Percentiles rank a stretch among this genome's conserved stretches.
These are phyloP conservation scores for Ostrea edulis DNA, from an alignment of 1,140 invertebrate species.

Conservation along the genomic window DNA sequence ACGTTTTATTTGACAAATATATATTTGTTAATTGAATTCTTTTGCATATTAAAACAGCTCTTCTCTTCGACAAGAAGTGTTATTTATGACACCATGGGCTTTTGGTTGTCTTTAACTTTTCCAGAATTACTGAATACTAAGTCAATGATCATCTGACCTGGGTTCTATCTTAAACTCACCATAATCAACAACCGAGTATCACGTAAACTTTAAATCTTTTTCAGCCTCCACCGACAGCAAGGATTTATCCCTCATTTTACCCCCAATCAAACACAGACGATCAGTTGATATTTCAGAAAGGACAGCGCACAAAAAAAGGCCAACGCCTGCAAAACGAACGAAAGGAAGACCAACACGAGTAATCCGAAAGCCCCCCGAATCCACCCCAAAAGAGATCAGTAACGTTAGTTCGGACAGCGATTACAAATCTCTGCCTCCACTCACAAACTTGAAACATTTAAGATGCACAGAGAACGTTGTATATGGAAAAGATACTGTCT, in stretches of 20 bases:
- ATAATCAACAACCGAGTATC: too few relatives aligned
- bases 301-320: background rate
- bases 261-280: background rate
- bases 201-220: background rate
- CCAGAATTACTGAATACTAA: too few relatives aligned
- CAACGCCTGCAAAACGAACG: background rate
- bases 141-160: too few relatives aligned
- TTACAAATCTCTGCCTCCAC: conserved; percentile 7
- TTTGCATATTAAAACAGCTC: too few relatives aligned
- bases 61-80: too few relatives aligned
- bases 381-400: conserved; percentile 5
- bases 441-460: conserved; percentile 27
- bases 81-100: too few relatives aligned
- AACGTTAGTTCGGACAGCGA: conserved; percentile 41
- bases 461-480: conserved; percentile 43
- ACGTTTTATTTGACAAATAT: too few relatives aligned
- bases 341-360: background rate
- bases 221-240: background rate
- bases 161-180: too few relatives aligned
- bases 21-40: too few relatives aligned
- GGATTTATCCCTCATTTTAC: background rate
- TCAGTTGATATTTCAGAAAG: background rate
- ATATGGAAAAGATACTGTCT: conserved; percentile 31
- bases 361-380: background rate
- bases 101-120: too few relatives aligned